A percentile compares a stretch with the other conserved stretches of the same genome.
These are phyloP conservation scores for Sciaenops ocellatus DNA, from an alignment of 2,797 vertebrate genomes.

Conservation along the genomic window DNA sequence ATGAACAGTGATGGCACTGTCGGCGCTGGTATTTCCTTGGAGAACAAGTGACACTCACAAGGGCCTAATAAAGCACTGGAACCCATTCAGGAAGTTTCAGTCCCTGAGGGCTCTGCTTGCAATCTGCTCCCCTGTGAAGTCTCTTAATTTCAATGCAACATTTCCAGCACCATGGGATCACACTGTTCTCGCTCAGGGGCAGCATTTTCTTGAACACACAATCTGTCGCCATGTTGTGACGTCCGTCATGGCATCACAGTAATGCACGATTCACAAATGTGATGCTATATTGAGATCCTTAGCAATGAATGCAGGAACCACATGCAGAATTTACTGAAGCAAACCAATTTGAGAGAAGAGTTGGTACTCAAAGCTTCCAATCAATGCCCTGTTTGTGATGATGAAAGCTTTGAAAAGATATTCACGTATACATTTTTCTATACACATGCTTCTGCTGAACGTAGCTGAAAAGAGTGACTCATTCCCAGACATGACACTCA, in stretches of 20 bases:
- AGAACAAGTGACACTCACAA: constrained; percentile 45
- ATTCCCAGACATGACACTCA: background rate
- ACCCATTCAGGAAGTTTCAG: constrained; percentile 53
- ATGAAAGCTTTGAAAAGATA: background rate
- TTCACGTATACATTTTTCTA: background rate
- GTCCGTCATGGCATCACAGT: background rate
- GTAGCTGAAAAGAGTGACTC: background rate
- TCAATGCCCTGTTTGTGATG: background rate
- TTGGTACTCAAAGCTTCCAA: background rate
- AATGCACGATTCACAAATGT: constrained; percentile 1
- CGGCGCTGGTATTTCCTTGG: constrained; percentile 40
- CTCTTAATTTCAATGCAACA: constrained; percentile 62
- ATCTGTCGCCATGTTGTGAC: constrained; percentile 55
- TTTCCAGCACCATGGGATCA: constrained; percentile 59
- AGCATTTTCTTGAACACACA: constrained; percentile 56
- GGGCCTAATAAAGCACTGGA: constrained; percentile 60
- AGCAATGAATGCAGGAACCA: background rate
- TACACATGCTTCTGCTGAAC: background rate
- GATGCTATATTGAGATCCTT: constrained; percentile 20
- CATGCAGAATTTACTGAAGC: background rate
- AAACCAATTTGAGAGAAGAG: constrained; percentile 2
- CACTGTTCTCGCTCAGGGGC: constrained; percentile 56
- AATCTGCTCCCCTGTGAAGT: constrained; percentile 69
- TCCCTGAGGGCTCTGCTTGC: constrained; percentile 58
- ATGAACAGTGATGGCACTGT: constrained; percentile 23